Evolutionary conservation across 2,888 invertebrate genomes (phyloP), one percentile per base, ranked within the genome.

Genomic region (Acrobasis consociella): DNA sequence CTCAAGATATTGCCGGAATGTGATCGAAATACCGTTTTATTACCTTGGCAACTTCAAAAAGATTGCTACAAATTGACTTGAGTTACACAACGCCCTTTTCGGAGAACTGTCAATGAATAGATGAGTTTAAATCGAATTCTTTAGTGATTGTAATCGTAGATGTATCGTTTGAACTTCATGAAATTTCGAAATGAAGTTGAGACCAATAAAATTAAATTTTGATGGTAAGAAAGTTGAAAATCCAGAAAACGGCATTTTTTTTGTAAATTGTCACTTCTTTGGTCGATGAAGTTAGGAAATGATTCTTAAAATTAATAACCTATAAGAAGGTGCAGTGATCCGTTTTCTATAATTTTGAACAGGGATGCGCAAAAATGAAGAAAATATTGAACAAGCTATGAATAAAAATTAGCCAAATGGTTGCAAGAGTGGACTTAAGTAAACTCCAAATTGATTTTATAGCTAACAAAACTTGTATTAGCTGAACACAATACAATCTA

Each of bases 1-100:
- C 56, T 56, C 56, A 15, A 56, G 56, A 56, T 56, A 56, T 56
- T 56, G 15, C 16, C 56, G 42, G 56, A 42, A 56, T 56, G 39
- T 56, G 39, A 42, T 42, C 42, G 56, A 53, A 15, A 42, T 22
- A n/a, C 17, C 42, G 42, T 56, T 56, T 56, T 56, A 56, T 56
- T 56, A 56, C 42, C 42, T 46, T 17, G 16, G 38, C 5, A n/a
- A 56, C 22, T 56, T 42, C 42, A 42, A 42, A 55, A 42, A 42
- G 56, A 42, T 56, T 56, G 42, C 16, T 17, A 56, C 46, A 46
- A 46, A 46, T 46, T 46, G 46, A 13, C 13, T 46, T 1, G 46
- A 46, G 46, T 46, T 46, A 7, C 46, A 46, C 46, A 46, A 13
- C 13, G 13, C 46, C 46, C 46, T 46, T 46, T 11, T 13, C 46